Percentiles rank a stretch among this genome's conserved stretches.
Evolutionary conservation across 2,888 invertebrate genomes (phyloP).

Genomic region (Drosophila koepferae): DNA sequence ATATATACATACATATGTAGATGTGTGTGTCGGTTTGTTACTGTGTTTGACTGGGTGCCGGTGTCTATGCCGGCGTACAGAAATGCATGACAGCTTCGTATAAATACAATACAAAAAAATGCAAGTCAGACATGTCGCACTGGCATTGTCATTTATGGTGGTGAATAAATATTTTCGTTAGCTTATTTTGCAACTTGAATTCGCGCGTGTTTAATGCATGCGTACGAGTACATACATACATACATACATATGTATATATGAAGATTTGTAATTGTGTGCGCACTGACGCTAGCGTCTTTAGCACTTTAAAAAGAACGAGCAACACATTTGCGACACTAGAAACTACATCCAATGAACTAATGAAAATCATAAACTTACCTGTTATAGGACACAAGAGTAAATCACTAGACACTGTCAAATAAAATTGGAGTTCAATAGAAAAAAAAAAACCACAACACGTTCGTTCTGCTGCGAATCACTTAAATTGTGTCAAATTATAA

Average conservation of each 20-base stretch:
- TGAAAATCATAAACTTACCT: conserved; percentile 26
- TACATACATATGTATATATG: background rate
- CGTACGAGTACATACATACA: conserved; percentile 8
- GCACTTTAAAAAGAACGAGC: conserved; percentile 6
- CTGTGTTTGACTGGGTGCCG: conserved; percentile 24
- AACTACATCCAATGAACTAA: background rate
- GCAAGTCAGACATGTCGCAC: background rate
- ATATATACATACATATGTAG: background rate
- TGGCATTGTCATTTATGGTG: background rate
- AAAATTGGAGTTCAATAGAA: conserved; percentile 6
- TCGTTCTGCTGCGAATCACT: conserved; percentile 22
- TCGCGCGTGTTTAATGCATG: conserved; percentile 40
- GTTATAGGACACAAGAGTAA: conserved; percentile 19
- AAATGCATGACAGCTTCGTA: background rate
- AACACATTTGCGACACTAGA: background rate
- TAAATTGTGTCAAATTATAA: conserved; percentile 13
- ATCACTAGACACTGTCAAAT: conserved; percentile 8
- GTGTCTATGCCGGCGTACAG: conserved; percentile 34
- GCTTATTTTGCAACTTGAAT: conserved; percentile 27
- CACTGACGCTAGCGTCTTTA: conserved; percentile 41
- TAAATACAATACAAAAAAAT: background rate
- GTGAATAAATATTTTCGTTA: background rate
- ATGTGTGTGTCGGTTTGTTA: conserved; percentile 1
- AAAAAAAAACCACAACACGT: conserved; percentile 19
- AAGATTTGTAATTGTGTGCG: conserved; percentile 14